Percentiles rank a stretch among this genome's conserved stretches.
These are phyloP conservation scores for Myotis planiceps DNA, from an alignment of 2,797 vertebrate genomes.

Conservation along the genomic window DNA sequence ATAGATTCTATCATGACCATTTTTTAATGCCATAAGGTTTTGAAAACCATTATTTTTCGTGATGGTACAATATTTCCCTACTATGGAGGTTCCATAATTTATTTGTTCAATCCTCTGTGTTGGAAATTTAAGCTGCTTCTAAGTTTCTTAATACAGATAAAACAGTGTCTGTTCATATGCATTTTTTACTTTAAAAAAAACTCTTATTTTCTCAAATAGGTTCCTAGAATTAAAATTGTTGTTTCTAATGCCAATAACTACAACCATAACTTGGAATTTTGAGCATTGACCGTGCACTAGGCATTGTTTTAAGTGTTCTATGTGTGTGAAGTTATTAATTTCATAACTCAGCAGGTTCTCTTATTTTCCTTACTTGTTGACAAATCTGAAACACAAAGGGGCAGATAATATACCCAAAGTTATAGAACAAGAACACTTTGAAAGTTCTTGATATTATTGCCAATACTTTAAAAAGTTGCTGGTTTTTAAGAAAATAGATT, in stretches of 20 bases:
- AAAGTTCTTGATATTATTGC: neutral
- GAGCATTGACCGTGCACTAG: neutral
- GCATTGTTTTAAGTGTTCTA: neutral
- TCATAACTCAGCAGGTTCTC: neutral
- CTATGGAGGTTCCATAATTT: neutral
- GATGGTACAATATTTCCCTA: neutral
- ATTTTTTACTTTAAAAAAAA: neutral
- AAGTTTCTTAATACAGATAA: slow-evolving; percentile 8
- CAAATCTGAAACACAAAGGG: neutral
- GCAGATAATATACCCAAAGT: neutral
- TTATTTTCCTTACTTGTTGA: neutral
- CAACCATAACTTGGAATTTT: neutral
- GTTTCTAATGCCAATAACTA: neutral
- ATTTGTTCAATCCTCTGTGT: neutral
- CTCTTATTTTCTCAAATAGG: neutral
- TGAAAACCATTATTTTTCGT: slow-evolving; percentile 34
- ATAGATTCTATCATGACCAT: neutral
- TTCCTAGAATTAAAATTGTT: slow-evolving; percentile 33
- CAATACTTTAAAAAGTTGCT: slow-evolving; percentile 10
- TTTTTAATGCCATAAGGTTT: slow-evolving; percentile 25
- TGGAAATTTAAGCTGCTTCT: slow-evolving; percentile 32
- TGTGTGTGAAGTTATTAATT: neutral
- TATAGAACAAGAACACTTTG: neutral
- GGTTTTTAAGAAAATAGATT: slow-evolving; percentile 19
- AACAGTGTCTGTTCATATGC: neutral